Conservation (phyloP, 2,113 vertebrate genomes). For the Eidolon helvum region DNA sequence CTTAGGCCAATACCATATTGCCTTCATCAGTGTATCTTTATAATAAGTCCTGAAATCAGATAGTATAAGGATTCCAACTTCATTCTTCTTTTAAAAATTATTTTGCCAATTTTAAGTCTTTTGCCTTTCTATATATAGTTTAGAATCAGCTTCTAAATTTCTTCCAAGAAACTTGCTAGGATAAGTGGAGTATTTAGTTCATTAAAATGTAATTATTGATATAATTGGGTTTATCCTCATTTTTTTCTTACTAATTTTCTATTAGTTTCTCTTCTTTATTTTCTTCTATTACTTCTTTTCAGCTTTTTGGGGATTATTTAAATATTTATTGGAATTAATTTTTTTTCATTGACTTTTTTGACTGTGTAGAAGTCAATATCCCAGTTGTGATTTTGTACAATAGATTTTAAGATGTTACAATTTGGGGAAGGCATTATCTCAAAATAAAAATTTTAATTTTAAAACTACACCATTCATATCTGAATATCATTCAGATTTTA, state of each 20-base stretch:
- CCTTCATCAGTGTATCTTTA: not conserved
- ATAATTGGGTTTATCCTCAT: not conserved
- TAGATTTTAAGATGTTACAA: not conserved
- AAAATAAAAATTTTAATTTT: not conserved
- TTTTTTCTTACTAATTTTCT: not conserved
- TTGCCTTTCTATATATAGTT: not conserved
- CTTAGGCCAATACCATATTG: not conserved
- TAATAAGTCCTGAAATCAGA: not conserved
- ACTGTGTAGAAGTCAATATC: not conserved
- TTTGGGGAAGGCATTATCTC: not conserved
- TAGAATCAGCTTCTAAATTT: not conserved
- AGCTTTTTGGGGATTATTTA: not conserved
- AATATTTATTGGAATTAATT: not conserved
- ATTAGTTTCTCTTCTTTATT: not conserved
- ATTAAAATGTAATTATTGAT: not conserved
- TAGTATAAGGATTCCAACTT: not conserved
- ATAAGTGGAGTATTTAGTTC: not conserved
- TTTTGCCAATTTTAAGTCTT: not conserved
- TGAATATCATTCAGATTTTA: not conserved
- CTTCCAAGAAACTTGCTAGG: not conserved
- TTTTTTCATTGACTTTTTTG: not conserved
- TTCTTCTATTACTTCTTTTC: not conserved
- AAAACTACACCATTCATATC: not conserved
- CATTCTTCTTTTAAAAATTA: not conserved
- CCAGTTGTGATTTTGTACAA: not conserved